These are phyloP conservation scores for Philaethria dido DNA, from an alignment of 2,888 invertebrate species.

Conservation along the genomic window DNA sequence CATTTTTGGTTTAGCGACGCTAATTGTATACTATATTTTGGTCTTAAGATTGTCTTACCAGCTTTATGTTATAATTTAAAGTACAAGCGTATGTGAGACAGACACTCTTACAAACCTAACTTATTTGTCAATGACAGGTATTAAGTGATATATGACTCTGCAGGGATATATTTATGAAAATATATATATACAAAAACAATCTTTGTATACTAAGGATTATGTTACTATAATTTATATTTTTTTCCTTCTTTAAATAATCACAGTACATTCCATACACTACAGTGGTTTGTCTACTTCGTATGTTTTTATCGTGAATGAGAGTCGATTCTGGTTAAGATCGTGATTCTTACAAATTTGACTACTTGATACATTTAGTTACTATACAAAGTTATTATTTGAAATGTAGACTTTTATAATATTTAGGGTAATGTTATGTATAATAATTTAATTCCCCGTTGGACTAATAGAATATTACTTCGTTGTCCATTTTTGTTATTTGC, in stretches of 20 bases:
- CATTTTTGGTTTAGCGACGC: not conserved
- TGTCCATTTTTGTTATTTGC: no score
- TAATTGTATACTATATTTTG: slow-evolving; percentile 4
- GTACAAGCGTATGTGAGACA: not conserved
- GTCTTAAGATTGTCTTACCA: not conserved
- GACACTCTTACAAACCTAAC: not conserved
- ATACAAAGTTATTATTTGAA: not conserved
- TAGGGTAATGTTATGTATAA: no score
- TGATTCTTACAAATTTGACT: slow-evolving; percentile 10
- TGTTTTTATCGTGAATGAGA: not conserved
- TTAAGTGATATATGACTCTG: no score
- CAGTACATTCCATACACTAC: not conserved
- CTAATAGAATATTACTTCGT: no score
- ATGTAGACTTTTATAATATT: no score
- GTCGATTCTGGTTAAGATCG: not conserved
- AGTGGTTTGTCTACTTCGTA: not conserved
- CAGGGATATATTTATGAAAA: no score
- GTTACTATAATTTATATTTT: not conserved
- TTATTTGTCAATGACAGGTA: not conserved
- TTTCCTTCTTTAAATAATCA: not conserved
- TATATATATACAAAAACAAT: no score
- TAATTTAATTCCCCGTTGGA: no score
- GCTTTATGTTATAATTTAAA: not conserved
- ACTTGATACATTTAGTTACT: not conserved
- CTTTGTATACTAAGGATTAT: no score